Percentiles rank a stretch among this genome's conserved stretches.
These are phyloP conservation scores for Holocentrus rufus DNA, from an alignment of 2,797 vertebrate genomes.

Conservation along the genomic window DNA sequence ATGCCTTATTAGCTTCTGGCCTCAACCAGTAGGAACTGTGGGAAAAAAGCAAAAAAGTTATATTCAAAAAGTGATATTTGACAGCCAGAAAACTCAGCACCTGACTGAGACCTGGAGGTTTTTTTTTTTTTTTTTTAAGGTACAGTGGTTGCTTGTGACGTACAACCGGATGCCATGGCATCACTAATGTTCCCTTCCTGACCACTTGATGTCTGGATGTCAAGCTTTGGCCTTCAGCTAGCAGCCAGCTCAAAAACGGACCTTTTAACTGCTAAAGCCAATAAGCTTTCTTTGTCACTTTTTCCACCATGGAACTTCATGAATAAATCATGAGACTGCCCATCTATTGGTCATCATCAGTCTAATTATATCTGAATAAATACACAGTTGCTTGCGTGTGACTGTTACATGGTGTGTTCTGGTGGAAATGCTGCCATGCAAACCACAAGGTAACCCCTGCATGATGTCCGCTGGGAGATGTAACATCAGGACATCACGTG, in stretches of 20 bases:
- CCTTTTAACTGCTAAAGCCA: neutral
- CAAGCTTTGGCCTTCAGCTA: constrained; percentile 43
- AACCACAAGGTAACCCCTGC: constrained; percentile 26
- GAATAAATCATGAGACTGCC: constrained; percentile 65
- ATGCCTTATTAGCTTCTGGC: too few species aligned
- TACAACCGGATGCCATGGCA: neutral
- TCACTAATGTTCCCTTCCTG: neutral
- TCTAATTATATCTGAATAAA: constrained; percentile 2
- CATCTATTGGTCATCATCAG: constrained; percentile 1
- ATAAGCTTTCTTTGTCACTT: constrained; percentile 16
- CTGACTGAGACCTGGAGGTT: too few species aligned
- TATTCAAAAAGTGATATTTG: too few species aligned
- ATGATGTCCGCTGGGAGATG: constrained; percentile 1
- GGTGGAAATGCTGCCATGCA: neutral
- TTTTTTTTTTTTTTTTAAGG: too few species aligned
- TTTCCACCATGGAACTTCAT: constrained; percentile 41
- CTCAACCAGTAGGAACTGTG: too few species aligned
- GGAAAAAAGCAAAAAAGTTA: too few species aligned
- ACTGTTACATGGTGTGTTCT: constrained; percentile 14
- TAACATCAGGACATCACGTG: neutral
- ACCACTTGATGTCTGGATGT: constrained; percentile 6
- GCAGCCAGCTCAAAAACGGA: neutral
- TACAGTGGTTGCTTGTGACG: too few species aligned
- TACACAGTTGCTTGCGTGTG: neutral
- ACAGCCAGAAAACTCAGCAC: too few species aligned